A percentile compares a stretch with the other conserved stretches of the same genome.
phyloP scores from a whole-genome alignment of 2,113 vertebrate genomes.

The Cepphus grylle region DNA sequence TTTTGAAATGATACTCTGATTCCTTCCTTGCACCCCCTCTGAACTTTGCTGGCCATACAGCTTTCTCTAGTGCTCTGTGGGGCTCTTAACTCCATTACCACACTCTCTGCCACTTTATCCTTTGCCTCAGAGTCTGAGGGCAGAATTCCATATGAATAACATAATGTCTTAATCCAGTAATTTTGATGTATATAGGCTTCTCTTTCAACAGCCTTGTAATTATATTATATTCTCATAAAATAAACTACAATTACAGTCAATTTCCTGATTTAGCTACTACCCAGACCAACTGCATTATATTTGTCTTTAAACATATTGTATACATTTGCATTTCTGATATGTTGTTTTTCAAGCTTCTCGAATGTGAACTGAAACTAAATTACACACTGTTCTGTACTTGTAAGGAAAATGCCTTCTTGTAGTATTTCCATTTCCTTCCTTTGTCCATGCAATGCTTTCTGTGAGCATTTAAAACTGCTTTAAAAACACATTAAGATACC shows the following conservation, averaged over 20 bases:
- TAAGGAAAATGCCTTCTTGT: not conserved
- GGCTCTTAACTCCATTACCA: not conserved
- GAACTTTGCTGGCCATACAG: not conserved
- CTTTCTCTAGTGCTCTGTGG: not conserved
- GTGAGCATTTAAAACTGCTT: not conserved
- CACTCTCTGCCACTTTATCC: not conserved
- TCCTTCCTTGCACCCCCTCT: not conserved
- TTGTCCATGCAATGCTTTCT: not conserved
- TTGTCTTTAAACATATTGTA: constrained; percentile 28
- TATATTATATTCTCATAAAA: constrained; percentile 34
- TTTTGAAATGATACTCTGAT: not conserved
- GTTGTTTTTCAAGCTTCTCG: not conserved
- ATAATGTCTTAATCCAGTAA: not conserved
- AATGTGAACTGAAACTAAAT: constrained; percentile 6
- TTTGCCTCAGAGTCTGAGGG: not conserved
- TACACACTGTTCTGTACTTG: not conserved
- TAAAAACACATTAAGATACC: not conserved
- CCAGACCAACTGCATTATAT: not conserved
- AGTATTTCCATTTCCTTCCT: not conserved
- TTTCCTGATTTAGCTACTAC: constrained; percentile 42
- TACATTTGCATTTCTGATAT: not conserved
- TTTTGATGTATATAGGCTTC: constrained; percentile 33
- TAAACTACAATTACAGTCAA: constrained; percentile 18
- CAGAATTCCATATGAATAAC: not conserved
- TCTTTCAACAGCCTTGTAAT: constrained; percentile 32